phyloP scores from a whole-genome alignment of 2,113 vertebrate genomes.

The Pleuronectes platessa region DNA sequence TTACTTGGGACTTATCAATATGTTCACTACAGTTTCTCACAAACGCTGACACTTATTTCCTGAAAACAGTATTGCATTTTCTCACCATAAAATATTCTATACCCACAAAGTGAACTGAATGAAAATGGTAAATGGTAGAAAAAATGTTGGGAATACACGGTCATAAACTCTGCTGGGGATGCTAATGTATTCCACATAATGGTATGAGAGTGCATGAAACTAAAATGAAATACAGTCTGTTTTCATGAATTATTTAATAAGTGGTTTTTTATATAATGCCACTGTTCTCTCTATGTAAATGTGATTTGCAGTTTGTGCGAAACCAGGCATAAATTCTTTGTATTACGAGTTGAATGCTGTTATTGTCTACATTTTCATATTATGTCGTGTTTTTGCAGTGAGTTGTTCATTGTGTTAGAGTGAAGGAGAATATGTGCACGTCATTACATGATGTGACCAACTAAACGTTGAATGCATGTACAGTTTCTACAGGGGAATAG shows the following conservation, averaged over 20 bases:
- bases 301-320: background rate
- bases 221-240: background rate
- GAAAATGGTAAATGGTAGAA: background rate
- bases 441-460: background rate
- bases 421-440: background rate
- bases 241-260: background rate
- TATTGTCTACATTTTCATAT: background rate
- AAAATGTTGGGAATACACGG: background rate
- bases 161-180: background rate
- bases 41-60: background rate
- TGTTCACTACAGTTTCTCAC: background rate
- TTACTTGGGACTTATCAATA: background rate
- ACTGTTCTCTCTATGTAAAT: background rate
- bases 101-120: too few relatives aligned
- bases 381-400: background rate
- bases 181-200: conserved; percentile 6
- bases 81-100: too few relatives aligned
- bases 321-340: background rate
- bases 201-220: background rate
- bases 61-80: too few relatives aligned
- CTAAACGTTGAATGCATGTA: background rate
- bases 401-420: background rate
- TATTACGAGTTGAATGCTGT: background rate
- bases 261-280: background rate
- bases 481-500: background rate